Evolutionary conservation across 2,888 invertebrate species (phyloP).

Genomic region (Noctua janthina): DNA sequence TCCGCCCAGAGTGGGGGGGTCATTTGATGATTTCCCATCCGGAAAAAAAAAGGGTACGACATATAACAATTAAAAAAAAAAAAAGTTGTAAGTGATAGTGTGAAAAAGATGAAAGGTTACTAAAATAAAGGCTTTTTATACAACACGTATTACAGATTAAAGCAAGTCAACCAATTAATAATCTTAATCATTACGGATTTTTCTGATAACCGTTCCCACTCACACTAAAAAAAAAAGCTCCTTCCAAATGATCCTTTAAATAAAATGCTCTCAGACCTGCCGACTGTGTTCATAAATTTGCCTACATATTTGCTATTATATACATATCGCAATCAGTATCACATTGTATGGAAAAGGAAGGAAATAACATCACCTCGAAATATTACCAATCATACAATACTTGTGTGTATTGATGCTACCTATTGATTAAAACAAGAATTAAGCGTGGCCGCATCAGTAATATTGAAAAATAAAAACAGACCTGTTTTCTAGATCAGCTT

Average conservation of each 20-base stretch:
- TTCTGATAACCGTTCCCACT: not conserved
- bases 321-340: conserved; percentile 20
- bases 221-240: not conserved
- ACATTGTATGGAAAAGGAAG: conserved; percentile 1
- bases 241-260: not conserved
- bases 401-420: not conserved
- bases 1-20: too few relatives aligned
- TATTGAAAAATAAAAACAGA: not conserved
- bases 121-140: not conserved
- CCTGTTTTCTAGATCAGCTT: not conserved
- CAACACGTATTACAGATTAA: conserved; percentile 3
- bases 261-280: not conserved
- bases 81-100: not conserved
- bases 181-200: not conserved
- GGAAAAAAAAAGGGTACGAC: not conserved
- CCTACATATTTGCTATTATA: conserved; percentile 22
- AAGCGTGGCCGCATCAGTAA: not conserved
- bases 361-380: not conserved
- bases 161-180: not conserved
- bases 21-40: too few relatives aligned
- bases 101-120: not conserved
- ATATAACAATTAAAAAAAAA: not conserved
- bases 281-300: conserved; percentile 5
- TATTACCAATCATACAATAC: not conserved
- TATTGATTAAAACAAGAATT: not conserved